Conservation (phyloP, 1,140 invertebrate genomes). For the Oedothorax gibbosus region DNA sequence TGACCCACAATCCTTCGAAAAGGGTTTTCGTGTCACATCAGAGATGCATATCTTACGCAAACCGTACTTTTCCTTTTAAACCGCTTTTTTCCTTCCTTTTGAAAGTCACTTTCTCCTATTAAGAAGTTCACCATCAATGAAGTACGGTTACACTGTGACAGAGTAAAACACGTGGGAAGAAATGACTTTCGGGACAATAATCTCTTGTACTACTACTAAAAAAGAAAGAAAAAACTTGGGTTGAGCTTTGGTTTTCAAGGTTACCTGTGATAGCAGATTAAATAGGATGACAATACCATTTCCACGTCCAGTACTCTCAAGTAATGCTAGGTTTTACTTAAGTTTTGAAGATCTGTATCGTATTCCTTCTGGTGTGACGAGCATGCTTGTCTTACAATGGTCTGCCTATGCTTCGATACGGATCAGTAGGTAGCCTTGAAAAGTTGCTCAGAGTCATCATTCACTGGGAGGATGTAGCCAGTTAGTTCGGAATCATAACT, state of each 20-base stretch:
- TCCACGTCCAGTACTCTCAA: background rate
- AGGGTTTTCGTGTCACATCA: no score
- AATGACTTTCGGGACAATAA: constrained; percentile 5
- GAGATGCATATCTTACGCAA: no score
- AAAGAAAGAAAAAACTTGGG: background rate
- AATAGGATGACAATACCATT: constrained; percentile 30
- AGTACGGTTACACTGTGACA: background rate
- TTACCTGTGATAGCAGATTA: constrained; percentile 33
- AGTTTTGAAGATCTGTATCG: constrained; percentile 42
- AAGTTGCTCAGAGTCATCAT: background rate
- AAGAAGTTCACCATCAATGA: background rate
- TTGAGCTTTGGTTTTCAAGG: constrained; percentile 30
- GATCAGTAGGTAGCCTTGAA: constrained; percentile 25
- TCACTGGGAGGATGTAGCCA: no score
- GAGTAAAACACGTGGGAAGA: constrained; percentile 5
- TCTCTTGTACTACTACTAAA: background rate
- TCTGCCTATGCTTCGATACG: constrained; percentile 13
- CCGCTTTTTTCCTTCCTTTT: background rate
- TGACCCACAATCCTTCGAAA: no score
- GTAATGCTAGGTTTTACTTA: constrained; percentile 22
- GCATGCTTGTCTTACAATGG: constrained; percentile 11
- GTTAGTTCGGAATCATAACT: no score
- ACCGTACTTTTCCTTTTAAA: no score
- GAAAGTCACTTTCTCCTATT: background rate
- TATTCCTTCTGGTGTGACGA: constrained; percentile 39